Evolutionary conservation across 2,113 vertebrate species (phyloP).

Genomic region (Todiramphus chloris): DNA sequence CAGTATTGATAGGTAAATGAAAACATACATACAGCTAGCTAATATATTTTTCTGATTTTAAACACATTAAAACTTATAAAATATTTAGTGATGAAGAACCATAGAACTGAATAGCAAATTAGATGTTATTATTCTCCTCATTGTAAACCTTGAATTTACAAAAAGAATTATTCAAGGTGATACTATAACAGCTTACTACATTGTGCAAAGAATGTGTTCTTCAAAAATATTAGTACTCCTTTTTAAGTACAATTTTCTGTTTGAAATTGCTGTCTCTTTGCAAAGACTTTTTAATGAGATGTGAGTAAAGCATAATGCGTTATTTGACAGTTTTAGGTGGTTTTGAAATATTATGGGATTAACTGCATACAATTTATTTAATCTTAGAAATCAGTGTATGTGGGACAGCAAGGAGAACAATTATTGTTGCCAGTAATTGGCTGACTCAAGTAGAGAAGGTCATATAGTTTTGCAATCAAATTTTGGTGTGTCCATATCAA

Average conservation of each 20-base stretch:
- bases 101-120: not conserved
- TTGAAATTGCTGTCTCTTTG: not conserved
- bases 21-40: not conserved
- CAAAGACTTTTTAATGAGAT: not conserved
- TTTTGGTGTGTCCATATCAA: constrained; percentile 17
- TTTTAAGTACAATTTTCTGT: not conserved
- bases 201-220: not conserved
- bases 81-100: not conserved
- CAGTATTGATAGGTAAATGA: not conserved
- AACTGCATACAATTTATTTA: not conserved
- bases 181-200: not conserved
- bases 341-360: not conserved
- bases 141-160: not conserved
- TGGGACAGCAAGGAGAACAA: not conserved
- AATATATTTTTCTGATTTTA: not conserved
- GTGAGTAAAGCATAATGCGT: not conserved
- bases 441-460: constrained; percentile 61
- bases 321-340: not conserved
- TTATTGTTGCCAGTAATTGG: constrained; percentile 51
- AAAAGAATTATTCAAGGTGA: not conserved
- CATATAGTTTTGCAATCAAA: constrained; percentile 59
- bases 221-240: not conserved
- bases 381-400: constrained; percentile 47
- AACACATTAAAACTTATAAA: not conserved
- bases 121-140: not conserved